Conservation (phyloP, 2,797 vertebrate genomes). For the Hypotaenidia okinawae region DNA sequence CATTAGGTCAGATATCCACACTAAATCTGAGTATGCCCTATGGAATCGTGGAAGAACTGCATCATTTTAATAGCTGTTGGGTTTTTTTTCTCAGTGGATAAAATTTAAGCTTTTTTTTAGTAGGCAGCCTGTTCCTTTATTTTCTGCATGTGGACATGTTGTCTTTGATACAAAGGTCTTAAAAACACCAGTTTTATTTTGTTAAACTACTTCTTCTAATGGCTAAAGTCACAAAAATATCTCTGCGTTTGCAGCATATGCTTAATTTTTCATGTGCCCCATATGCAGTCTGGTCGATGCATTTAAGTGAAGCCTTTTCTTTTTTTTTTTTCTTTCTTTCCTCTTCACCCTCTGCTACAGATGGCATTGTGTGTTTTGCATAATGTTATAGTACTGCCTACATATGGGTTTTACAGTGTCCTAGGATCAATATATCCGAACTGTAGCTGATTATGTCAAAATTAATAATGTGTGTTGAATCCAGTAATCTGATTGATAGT, state of each 20-base stretch:
- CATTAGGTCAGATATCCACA: constrained; percentile 11
- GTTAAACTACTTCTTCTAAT: constrained; percentile 61
- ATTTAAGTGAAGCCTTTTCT: neutral
- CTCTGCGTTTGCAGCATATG: constrained; percentile 29
- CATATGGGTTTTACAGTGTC: neutral
- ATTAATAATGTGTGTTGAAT: neutral
- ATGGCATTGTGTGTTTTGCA: neutral
- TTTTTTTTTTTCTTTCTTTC: rapidly evolving
- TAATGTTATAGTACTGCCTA: constrained; percentile 9
- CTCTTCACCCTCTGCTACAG: neutral
- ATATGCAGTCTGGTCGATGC: neutral
- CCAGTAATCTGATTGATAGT: neutral
- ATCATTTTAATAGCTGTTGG: constrained; percentile 64
- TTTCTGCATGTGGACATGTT: constrained; percentile 45
- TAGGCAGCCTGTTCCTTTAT: constrained; percentile 50
- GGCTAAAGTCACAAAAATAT: constrained; percentile 50
- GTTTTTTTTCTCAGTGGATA: neutral
- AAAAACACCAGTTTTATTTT: constrained; percentile 64
- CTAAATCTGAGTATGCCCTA: constrained; percentile 42
- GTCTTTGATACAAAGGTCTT: constrained; percentile 58
- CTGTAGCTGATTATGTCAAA: neutral
- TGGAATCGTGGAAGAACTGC: constrained; percentile 35
- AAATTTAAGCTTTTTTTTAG: constrained; percentile 62
- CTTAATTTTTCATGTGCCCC: constrained; percentile 18
- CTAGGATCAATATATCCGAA: neutral